Conservation (phyloP, 2,113 vertebrate genomes). For the Malaclemys terrapin region DNA sequence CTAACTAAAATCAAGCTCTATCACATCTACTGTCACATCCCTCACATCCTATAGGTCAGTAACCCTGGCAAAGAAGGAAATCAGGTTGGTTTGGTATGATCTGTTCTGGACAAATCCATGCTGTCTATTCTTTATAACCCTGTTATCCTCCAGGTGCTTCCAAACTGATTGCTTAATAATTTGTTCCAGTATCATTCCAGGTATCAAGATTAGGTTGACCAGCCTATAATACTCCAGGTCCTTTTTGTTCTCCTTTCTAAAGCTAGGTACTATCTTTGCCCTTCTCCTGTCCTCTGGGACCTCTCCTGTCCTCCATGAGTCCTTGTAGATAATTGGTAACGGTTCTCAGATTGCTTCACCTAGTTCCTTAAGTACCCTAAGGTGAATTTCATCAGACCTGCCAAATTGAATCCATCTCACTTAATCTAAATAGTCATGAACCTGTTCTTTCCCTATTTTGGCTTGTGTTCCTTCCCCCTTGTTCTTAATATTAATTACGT, state of each 20-base stretch:
- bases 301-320: not conserved
- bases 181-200: not conserved
- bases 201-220: not conserved
- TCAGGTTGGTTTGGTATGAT: not conserved
- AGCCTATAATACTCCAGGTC: not conserved
- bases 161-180: not conserved
- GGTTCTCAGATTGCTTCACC: not conserved
- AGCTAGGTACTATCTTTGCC: not conserved
- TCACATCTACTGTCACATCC: not conserved
- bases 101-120: not conserved
- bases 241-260: not conserved
- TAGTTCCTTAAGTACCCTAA: not conserved
- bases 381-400: not conserved
- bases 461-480: not conserved
- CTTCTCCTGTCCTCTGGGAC: not conserved
- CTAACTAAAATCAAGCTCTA: not conserved
- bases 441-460: no score
- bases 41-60: not conserved
- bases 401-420: not conserved
- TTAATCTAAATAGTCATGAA: not conserved
- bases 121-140: not conserved
- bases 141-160: not conserved
- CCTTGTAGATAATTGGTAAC: fast-evolving
- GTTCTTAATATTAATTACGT: not conserved
- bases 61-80: not conserved